Conservation (phyloP, 2,113 vertebrate species). For the Nyctereutes procyonoides region DNA sequence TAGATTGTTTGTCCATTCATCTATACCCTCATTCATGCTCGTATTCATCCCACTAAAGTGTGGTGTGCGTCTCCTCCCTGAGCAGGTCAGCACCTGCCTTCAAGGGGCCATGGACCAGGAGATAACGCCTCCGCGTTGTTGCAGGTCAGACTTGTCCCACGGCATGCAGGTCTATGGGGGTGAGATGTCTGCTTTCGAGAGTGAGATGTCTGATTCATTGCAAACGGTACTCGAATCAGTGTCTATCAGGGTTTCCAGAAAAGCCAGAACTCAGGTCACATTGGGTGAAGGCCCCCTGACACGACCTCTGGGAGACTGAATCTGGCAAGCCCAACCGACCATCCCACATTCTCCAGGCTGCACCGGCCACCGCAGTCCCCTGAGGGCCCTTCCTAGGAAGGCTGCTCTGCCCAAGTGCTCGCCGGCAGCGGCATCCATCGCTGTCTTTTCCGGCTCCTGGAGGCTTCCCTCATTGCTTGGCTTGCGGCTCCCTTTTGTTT, state of each 20-base stretch:
- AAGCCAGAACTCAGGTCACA: background rate
- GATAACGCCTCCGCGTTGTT: too few relatives aligned
- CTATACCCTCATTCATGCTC: background rate
- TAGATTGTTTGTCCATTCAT: background rate
- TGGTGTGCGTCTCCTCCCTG: too few relatives aligned
- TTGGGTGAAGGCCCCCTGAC: background rate
- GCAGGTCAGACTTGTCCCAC: background rate
- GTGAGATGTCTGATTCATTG: too few relatives aligned
- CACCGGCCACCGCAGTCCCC: background rate
- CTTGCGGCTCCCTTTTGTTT: too few relatives aligned
- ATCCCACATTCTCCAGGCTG: accelerated
- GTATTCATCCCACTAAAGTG: background rate
- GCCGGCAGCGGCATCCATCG: background rate
- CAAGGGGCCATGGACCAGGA: background rate
- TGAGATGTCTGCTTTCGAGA: background rate
- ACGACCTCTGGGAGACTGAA: background rate
- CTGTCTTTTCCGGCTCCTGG: background rate
- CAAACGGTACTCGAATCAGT: background rate
- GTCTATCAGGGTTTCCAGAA: background rate
- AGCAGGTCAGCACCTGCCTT: background rate
- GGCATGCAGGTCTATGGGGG: background rate
- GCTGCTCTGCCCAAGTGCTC: background rate
- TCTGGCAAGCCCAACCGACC: background rate
- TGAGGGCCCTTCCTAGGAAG: background rate
- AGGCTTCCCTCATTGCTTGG: background rate